A percentile compares a stretch with the other conserved stretches of the same genome.
Evolutionary conservation across 2,113 vertebrate genomes (phyloP).

Genomic region (Gopherus evgoodei): DNA sequence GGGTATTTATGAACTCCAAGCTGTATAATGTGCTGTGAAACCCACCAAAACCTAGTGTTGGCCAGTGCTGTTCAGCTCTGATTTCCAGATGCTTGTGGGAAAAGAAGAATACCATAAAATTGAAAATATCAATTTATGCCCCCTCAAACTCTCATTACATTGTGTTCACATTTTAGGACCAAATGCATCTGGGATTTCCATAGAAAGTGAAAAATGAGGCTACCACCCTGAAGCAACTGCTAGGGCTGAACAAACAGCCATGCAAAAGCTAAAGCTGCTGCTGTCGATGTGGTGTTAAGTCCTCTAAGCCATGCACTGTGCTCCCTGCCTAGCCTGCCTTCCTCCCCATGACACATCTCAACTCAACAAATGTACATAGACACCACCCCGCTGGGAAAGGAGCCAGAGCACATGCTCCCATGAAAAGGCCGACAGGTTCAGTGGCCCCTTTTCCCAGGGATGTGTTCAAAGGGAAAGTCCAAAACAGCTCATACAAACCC

Average conservation of each 20-base stretch:
- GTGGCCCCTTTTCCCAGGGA: conserved; percentile 23
- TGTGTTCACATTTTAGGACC: neutral
- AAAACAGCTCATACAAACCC: conserved; percentile 36
- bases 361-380: conserved; percentile 45
- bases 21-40: neutral
- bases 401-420: conserved; percentile 62
- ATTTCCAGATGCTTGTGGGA: conserved; percentile 30
- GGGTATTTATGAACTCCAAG: conserved; percentile 14
- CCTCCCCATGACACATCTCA: conserved; percentile 37
- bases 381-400: conserved; percentile 60
- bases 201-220: conserved; percentile 38
- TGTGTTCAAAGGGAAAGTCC: conserved; percentile 52
- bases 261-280: neutral
- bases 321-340: conserved; percentile 5
- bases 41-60: conserved; percentile 24
- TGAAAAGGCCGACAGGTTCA: conserved; percentile 53
- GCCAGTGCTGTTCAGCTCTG: neutral
- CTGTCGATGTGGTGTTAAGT: neutral
- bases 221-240: conserved; percentile 7
- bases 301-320: neutral
- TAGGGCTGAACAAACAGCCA: conserved; percentile 36
- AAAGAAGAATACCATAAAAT: neutral
- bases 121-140: accelerated
- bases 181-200: conserved; percentile 48
- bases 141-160: neutral